phyloP scores from a whole-genome alignment of 23 tunicate species.

The Styela clava region DNA sequence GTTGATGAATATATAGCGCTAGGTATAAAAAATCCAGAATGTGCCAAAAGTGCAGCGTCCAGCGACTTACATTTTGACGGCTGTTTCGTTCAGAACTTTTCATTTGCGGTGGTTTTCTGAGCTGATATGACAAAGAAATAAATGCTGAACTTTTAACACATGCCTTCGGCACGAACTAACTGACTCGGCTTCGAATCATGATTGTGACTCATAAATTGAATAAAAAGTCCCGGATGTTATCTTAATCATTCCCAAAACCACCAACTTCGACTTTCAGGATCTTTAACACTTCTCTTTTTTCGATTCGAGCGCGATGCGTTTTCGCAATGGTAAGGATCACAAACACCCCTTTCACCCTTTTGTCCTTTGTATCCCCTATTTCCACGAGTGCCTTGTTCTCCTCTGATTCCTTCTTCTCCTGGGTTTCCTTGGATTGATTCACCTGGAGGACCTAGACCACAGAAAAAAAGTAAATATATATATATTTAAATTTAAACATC shows the following conservation, averaged over 20 bases:
- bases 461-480: background rate
- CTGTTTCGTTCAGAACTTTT: no score
- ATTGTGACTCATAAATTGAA: background rate
- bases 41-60: background rate
- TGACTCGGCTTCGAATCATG: background rate
- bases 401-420: slow-evolving; percentile 16
- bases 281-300: background rate
- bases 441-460: background rate
- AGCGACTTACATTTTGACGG: background rate
- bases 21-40: no score
- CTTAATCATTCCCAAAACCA: slow-evolving; percentile 20
- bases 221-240: background rate
- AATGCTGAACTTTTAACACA: background rate
- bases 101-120: no score
- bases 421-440: slow-evolving; percentile 1
- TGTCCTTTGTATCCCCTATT: slow-evolving; percentile 45
- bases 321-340: slow-evolving; percentile 48
- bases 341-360: slow-evolving; percentile 42
- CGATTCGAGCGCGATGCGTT: background rate
- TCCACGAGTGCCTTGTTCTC: slow-evolving; percentile 29
- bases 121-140: no score
- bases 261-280: slow-evolving; percentile 8
- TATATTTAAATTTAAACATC: no score
- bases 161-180: background rate
- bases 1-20: no score